These are phyloP conservation scores for Ophiothrix spiculata DNA, from an alignment of 35 echinoderm and acorn worm species.

Conservation along the genomic window DNA sequence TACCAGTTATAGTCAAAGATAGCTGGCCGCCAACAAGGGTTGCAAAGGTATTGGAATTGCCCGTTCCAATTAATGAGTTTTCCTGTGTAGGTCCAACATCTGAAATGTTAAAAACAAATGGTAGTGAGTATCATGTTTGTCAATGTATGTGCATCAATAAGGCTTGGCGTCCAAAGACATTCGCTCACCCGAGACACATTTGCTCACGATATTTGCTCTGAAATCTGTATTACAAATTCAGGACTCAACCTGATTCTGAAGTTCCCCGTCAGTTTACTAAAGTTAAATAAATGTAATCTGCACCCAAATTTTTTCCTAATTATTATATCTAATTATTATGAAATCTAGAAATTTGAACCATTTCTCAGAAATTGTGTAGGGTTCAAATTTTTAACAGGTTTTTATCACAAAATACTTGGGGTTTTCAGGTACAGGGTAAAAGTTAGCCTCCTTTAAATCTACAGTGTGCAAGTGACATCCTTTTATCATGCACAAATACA, in stretches of 20 bases:
- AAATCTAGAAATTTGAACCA: too few species aligned
- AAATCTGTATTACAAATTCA: too few species aligned
- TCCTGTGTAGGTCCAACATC: not conserved
- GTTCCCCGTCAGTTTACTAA: not conserved
- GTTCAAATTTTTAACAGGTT: too few species aligned
- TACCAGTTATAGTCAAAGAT: not conserved
- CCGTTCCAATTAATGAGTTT: not conserved
- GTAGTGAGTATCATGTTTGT: not conserved
- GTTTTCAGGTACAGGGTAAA: too few species aligned
- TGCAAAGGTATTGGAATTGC: not conserved
- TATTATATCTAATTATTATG: too few species aligned
- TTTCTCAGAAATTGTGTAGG: too few species aligned
- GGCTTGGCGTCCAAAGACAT: not conserved
- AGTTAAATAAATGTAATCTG: not conserved
- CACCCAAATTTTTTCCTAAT: too few species aligned
- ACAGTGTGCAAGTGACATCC: too few species aligned
- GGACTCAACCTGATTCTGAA: not conserved
- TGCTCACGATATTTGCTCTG: too few species aligned
- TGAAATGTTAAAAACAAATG: not conserved
- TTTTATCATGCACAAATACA: too few species aligned
- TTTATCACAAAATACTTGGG: too few species aligned
- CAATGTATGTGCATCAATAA: not conserved
- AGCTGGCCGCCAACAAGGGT: not conserved
- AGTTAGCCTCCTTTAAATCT: too few species aligned
- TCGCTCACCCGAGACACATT: not conserved